phyloP scores from a whole-genome alignment of 2,888 invertebrate species.

The Gymnocheta viridis region DNA sequence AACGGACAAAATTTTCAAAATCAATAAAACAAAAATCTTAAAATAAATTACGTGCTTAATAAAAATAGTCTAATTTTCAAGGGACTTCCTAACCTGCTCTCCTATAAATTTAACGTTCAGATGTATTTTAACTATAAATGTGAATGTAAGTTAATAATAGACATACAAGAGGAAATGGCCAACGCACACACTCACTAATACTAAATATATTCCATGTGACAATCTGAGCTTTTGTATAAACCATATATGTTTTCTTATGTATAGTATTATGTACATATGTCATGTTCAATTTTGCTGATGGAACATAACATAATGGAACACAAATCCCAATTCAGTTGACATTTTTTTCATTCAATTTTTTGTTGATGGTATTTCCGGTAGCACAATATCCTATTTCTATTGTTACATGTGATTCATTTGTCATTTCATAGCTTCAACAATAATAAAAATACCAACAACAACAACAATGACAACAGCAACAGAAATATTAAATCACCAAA shows the following conservation, averaged over 20 bases:
- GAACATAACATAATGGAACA: conserved; percentile 46
- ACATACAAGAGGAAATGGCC: background rate
- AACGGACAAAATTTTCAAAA: background rate
- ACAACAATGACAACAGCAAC: conserved; percentile 16
- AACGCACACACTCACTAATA: background rate
- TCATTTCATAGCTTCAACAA: conserved; percentile 55
- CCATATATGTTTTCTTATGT: conserved; percentile 11
- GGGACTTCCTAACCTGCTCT: background rate
- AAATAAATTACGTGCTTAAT: background rate
- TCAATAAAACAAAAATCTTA: no score
- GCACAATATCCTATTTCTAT: conserved; percentile 60
- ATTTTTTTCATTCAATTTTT: conserved; percentile 5
- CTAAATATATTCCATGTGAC: background rate
- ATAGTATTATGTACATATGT: no score
- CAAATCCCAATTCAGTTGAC: conserved; percentile 41
- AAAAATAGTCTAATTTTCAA: background rate
- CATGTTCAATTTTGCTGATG: conserved; percentile 53
- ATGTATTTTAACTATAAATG: background rate
- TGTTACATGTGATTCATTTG: conserved; percentile 63
- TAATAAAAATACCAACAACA: conserved; percentile 19
- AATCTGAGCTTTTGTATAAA: conserved; percentile 10
- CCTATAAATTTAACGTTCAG: background rate
- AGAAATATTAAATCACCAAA: background rate
- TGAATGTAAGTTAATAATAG: conserved; percentile 4
- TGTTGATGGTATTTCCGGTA: conserved; percentile 46